Percentiles rank a stretch among this genome's conserved stretches.
Conservation (phyloP, 2,888 invertebrate genomes). For the Caenorhabditis uteleia region DNA sequence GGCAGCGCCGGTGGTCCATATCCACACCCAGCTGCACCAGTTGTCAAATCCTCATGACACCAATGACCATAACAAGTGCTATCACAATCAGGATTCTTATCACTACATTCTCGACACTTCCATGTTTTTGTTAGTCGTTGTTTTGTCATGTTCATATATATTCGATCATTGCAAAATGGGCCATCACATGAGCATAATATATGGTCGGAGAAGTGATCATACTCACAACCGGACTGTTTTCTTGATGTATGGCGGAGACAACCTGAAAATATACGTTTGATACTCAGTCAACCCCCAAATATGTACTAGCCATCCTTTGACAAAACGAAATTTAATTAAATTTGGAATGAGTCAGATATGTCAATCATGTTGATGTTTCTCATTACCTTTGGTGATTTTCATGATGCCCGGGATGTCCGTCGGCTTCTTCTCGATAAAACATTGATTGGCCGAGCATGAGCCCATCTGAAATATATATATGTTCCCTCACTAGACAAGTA, state of each 20-base stretch:
- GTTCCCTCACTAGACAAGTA: not conserved
- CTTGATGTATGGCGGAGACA: constrained; percentile 63
- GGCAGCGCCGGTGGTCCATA: constrained; percentile 67
- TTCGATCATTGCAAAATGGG: constrained; percentile 64
- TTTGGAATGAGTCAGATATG: not conserved
- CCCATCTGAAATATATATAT: constrained; percentile 61
- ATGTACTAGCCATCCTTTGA: too few relatives aligned
- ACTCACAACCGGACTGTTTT: constrained; percentile 64
- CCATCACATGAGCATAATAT: constrained; percentile 66
- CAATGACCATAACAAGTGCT: constrained; percentile 60
- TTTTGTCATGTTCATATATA: constrained; percentile 47
- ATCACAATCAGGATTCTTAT: constrained; percentile 65
- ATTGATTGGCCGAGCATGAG: constrained; percentile 62
- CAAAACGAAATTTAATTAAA: not conserved
- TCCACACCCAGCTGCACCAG: constrained; percentile 65
- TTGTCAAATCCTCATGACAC: constrained; percentile 65
- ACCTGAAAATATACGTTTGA: constrained; percentile 35
- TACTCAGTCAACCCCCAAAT: not conserved
- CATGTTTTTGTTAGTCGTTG: constrained; percentile 41
- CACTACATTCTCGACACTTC: constrained; percentile 62
- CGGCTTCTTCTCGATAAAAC: constrained; percentile 67
- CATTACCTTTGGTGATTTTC: constrained; percentile 45
- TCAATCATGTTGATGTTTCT: not conserved
- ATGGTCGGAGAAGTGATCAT: constrained; percentile 63
- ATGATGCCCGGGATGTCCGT: constrained; percentile 59